phyloP scores from a whole-genome alignment of 2,888 invertebrate species.

The Eugnorisma glareosa region DNA sequence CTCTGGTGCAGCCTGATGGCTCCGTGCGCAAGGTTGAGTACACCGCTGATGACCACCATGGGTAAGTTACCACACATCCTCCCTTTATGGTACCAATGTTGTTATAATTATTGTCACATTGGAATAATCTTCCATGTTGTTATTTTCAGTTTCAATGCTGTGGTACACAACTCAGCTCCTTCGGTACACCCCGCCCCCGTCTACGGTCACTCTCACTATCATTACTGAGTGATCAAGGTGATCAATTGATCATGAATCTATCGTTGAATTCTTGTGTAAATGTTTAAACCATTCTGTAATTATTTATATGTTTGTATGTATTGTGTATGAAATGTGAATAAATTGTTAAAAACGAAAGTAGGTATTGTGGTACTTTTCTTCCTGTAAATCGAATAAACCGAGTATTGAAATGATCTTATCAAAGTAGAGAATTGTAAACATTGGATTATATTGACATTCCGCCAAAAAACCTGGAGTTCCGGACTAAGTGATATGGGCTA shows the following conservation, averaged over 20 bases:
- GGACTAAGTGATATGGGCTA: neutral
- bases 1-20: constrained; percentile 88
- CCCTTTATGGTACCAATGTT: neutral
- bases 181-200: constrained; percentile 80
- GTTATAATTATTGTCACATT: neutral
- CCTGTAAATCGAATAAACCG: neutral
- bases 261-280: constrained; percentile 50
- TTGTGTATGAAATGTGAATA: constrained; percentile 28
- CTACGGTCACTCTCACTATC: constrained; percentile 74
- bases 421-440: neutral
- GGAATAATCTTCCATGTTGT: constrained; percentile 2
- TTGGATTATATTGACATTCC: neutral
- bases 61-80: constrained; percentile 61
- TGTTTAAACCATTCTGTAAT: constrained; percentile 5
- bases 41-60: constrained; percentile 77
- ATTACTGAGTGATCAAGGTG: constrained; percentile 67
- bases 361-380: neutral
- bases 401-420: neutral
- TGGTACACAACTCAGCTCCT: constrained; percentile 86
- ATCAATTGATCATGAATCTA: neutral
- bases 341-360: constrained; percentile 3
- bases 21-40: constrained; percentile 89
- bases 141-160: constrained; percentile 86
- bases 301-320: constrained; percentile 43
- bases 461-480: neutral